These are phyloP conservation scores for Pelusios castaneus DNA, from an alignment of 2,113 vertebrate species.

Conservation along the genomic window DNA sequence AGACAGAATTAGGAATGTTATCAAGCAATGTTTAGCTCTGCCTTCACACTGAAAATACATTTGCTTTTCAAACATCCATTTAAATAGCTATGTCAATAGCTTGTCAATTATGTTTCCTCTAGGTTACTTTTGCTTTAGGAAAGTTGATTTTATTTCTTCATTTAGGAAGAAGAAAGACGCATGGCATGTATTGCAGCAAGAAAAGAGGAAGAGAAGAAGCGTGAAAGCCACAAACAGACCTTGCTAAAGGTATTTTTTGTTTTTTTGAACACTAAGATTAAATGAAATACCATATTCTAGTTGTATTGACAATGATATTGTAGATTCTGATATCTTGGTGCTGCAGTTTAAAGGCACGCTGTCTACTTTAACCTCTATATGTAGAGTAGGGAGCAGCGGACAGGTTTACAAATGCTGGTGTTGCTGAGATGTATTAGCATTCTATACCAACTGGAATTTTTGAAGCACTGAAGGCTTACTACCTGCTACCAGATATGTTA, in stretches of 20 bases:
- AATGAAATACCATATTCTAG: background rate
- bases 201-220: constrained; percentile 97
- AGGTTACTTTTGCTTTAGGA: background rate
- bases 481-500: background rate
- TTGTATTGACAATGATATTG: background rate
- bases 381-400: background rate
- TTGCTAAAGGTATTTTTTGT: constrained; percentile 88
- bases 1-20: background rate
- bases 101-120: background rate
- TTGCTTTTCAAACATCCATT: background rate
- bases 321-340: background rate
- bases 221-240: constrained; percentile 92
- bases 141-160: background rate
- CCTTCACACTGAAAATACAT: background rate
- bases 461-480: background rate
- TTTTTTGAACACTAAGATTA: background rate
- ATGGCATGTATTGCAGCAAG: constrained; percentile 90
- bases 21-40: background rate
- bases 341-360: background rate
- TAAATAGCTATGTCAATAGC: background rate
- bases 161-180: constrained; percentile 98
- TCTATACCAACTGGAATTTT: background rate
- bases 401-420: background rate
- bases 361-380: background rate
- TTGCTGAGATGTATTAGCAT: background rate